Evolutionary conservation across 2,113 vertebrate genomes (phyloP).

Genomic region (Plotosus lineatus): DNA sequence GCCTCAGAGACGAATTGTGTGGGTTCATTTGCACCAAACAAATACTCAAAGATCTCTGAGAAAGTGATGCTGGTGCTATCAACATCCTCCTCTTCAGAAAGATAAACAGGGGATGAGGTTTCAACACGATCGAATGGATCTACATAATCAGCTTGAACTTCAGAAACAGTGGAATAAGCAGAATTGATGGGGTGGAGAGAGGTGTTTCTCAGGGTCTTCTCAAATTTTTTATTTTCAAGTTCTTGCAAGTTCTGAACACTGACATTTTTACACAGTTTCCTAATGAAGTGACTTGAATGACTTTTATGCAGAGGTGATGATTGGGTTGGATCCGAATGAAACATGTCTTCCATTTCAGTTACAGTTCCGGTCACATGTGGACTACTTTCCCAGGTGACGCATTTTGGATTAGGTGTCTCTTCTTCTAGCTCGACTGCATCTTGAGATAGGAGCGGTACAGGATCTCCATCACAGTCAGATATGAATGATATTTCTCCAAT

Average conservation of each 20-base stretch:
- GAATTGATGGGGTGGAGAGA: constrained; percentile 46
- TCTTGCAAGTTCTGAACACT: constrained; percentile 66
- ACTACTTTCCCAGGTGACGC: constrained; percentile 60
- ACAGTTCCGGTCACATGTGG: constrained; percentile 4
- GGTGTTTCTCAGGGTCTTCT: constrained; percentile 35
- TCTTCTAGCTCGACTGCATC: constrained; percentile 25
- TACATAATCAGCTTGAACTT: constrained; percentile 44
- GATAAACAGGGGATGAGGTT: constrained; percentile 44
- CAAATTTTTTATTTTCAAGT: constrained; percentile 52
- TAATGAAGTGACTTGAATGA: constrained; percentile 46
- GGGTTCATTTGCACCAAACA: constrained; percentile 62
- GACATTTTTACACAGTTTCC: constrained; percentile 67
- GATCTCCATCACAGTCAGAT: constrained; percentile 44
- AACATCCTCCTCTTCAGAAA: constrained; percentile 42
- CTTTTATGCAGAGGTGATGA: constrained; percentile 41
- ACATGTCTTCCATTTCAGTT: constrained; percentile 38
- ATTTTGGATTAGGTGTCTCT: neutral
- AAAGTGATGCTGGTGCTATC: constrained; percentile 63
- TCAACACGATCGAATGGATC: constrained; percentile 43
- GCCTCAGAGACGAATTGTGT: constrained; percentile 34
- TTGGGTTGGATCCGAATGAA: constrained; percentile 41
- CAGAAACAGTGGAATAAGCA: constrained; percentile 15
- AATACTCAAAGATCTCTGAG: constrained; percentile 64
- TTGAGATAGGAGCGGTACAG: constrained; percentile 27
- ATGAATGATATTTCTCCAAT: constrained; percentile 34